A percentile compares a stretch with the other conserved stretches of the same genome.
phyloP scores from a whole-genome alignment of 2,797 vertebrate species.

The Sitta carolinensis region DNA sequence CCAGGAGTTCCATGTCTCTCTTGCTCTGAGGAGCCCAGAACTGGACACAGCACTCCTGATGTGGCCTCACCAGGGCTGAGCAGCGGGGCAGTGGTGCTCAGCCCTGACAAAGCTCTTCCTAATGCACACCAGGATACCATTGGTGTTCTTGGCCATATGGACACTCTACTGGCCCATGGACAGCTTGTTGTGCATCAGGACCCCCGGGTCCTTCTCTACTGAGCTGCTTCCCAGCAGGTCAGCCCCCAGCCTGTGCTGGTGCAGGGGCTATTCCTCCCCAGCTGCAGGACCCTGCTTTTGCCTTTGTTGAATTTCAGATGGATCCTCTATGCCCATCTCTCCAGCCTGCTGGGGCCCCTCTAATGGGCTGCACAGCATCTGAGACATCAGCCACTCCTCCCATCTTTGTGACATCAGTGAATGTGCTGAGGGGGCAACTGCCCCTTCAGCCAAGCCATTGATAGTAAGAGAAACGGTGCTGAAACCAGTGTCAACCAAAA shows the following conservation, averaged over 20 bases:
- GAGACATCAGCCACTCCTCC: rapidly evolving
- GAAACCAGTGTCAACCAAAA: rapidly evolving
- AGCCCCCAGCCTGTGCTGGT: neutral
- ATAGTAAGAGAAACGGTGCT: neutral
- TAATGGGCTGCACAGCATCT: neutral
- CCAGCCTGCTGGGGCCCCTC: neutral
- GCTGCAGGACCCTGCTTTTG: rapidly evolving
- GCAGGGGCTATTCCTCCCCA: rapidly evolving
- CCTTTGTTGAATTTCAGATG: neutral
- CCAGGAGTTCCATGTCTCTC: neutral
- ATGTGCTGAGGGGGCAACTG: neutral
- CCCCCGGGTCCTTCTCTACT: neutral
- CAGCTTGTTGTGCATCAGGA: neutral
- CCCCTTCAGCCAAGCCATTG: rapidly evolving
- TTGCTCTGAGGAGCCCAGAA: neutral
- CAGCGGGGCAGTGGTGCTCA: neutral
- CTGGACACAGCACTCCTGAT: neutral
- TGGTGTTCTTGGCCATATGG: rapidly evolving
- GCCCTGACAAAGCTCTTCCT: neutral
- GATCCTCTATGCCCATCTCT: neutral
- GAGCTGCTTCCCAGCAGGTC: neutral
- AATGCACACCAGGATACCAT: rapidly evolving
- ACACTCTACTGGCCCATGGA: neutral
- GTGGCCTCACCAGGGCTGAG: neutral
- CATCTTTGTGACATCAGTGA: neutral